A percentile compares a stretch with the other conserved stretches of the same genome.
phyloP scores from a whole-genome alignment of 2,113 vertebrate genomes.

The Perca schrenkii region DNA sequence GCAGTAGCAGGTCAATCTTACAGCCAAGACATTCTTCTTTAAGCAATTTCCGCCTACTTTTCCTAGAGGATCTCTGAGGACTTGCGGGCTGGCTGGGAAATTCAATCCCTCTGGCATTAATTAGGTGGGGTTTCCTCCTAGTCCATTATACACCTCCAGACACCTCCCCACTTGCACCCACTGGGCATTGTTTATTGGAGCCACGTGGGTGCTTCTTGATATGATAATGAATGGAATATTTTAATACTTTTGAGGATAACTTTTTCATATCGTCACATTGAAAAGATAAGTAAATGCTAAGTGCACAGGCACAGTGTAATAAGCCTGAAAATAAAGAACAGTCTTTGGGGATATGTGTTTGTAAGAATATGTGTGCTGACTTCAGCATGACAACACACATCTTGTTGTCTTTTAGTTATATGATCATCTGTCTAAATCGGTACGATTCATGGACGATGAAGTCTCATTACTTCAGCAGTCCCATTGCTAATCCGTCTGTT shows the following conservation, averaged over 20 bases:
- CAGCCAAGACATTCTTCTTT: not conserved
- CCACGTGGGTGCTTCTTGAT: not conserved
- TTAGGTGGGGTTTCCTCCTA: not conserved
- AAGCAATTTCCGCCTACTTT: slow-evolving; percentile 24
- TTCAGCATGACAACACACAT: not conserved
- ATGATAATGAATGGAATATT: not conserved
- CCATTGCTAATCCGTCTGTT: slow-evolving; percentile 54
- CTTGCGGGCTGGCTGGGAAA: not conserved
- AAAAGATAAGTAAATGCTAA: not conserved
- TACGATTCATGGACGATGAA: not conserved
- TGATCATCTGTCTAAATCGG: not conserved
- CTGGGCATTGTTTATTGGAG: not conserved
- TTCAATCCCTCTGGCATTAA: not conserved
- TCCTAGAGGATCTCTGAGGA: slow-evolving; percentile 1
- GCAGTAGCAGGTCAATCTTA: not conserved
- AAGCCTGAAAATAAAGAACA: slow-evolving; percentile 5
- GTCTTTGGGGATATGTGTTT: not conserved
- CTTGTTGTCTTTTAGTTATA: not conserved
- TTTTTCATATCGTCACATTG: not conserved
- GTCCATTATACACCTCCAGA: not conserved
- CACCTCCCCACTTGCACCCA: not conserved
- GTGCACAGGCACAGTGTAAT: not conserved
- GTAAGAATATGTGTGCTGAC: not conserved
- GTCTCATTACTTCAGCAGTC: slow-evolving; percentile 18
- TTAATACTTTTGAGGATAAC: not conserved